phyloP scores from a whole-genome alignment of 2,113 vertebrate species.

The Lathamus discolor region DNA sequence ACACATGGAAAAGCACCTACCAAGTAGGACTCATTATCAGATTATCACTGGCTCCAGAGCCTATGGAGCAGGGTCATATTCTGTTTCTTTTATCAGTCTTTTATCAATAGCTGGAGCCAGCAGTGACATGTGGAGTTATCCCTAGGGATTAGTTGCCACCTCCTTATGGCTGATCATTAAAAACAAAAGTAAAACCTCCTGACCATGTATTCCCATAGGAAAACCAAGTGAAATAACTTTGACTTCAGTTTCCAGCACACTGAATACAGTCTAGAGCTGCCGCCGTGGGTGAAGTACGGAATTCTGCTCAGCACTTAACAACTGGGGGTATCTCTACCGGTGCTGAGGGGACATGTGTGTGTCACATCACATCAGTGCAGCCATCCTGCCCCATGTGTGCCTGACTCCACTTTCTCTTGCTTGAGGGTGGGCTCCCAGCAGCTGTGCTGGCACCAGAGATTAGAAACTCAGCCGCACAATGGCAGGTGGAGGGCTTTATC shows the following conservation, averaged over 20 bases:
- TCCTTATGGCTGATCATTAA: background rate
- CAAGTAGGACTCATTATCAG: constrained; percentile 32
- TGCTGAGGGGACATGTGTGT: background rate
- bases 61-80: background rate
- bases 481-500: constrained; percentile 11
- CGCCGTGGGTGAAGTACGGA: background rate
- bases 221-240: background rate
- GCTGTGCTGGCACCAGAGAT: background rate
- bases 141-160: background rate
- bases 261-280: background rate
- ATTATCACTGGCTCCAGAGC: constrained; percentile 4
- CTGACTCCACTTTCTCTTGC: background rate
- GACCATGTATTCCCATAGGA: background rate
- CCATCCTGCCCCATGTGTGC: accelerated
- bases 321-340: background rate
- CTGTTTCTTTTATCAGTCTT: constrained; percentile 32
- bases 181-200: background rate
- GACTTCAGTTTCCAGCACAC: background rate
- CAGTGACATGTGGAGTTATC: background rate
- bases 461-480: background rate
- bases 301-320: background rate
- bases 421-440: background rate
- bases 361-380: background rate
- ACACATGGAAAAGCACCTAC: background rate
- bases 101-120: background rate